phyloP scores from a whole-genome alignment of 2,888 invertebrate species.

The Mimumesa dahlbomi region DNA sequence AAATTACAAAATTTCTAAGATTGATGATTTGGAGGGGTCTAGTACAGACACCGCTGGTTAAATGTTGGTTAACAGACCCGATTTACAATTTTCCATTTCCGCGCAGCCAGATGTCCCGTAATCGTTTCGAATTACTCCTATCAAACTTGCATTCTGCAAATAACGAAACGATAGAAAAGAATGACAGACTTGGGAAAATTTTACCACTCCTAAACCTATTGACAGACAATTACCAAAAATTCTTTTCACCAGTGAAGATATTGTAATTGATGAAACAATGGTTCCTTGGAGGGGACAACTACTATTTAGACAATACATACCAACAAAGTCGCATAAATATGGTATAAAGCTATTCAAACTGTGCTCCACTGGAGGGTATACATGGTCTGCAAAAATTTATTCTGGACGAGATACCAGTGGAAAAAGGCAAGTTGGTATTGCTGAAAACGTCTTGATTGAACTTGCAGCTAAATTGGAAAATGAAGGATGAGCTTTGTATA shows the following conservation, averaged over 20 bases:
- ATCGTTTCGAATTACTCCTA: conserved; percentile 55
- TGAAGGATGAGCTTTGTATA: conserved; percentile 37
- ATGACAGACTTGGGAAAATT: conserved; percentile 45
- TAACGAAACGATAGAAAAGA: conserved; percentile 36
- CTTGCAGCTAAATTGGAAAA: conserved; percentile 27
- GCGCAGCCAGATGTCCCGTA: conserved; percentile 43
- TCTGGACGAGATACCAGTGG: conserved; percentile 64
- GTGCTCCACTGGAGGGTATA: conserved; percentile 59
- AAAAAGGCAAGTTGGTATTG: conserved; percentile 36
- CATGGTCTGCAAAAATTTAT: conserved; percentile 47
- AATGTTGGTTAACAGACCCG: conserved; percentile 48
- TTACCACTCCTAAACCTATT: conserved; percentile 40
- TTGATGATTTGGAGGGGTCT: conserved; percentile 53
- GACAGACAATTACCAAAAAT: conserved; percentile 41
- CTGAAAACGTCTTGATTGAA: conserved; percentile 23
- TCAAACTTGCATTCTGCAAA: conserved; percentile 33
- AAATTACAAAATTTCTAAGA: conserved; percentile 58
- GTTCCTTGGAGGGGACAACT: conserved; percentile 62
- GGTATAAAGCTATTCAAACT: conserved; percentile 59
- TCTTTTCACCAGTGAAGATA: conserved; percentile 53
- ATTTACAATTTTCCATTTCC: conserved; percentile 49
- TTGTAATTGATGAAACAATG: conserved; percentile 61
- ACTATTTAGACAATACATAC: conserved; percentile 60
- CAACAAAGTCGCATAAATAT: conserved; percentile 55
- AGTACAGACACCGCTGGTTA: conserved; percentile 43